A percentile compares a stretch with the other conserved stretches of the same genome.
Evolutionary conservation across 2,113 vertebrate species (phyloP).

Genomic region (Chionodraco myersi): DNA sequence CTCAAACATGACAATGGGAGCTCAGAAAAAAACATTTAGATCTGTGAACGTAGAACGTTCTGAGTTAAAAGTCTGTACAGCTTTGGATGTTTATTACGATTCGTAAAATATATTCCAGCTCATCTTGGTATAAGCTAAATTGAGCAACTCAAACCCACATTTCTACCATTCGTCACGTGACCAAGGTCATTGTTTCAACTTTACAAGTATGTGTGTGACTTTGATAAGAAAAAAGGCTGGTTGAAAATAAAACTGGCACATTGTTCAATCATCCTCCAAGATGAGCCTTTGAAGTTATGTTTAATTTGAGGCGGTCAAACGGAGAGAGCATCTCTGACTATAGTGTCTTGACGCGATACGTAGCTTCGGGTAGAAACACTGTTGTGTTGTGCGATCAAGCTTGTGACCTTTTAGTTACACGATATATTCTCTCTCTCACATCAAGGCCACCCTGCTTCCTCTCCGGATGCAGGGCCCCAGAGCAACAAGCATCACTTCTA

Average conservation of each 20-base stretch:
- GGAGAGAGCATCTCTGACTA: conserved; percentile 14
- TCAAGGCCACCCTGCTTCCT: conserved; percentile 49
- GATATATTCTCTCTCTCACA: conserved; percentile 50
- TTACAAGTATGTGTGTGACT: conserved; percentile 33
- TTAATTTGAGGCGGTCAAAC: conserved; percentile 30
- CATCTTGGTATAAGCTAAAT: too few species aligned
- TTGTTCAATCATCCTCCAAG: conserved; percentile 52
- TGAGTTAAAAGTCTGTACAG: too few species aligned
- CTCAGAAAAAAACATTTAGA: background rate
- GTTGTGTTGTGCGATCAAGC: conserved; percentile 39
- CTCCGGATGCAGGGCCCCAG: conserved; percentile 39
- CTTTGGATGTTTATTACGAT: too few species aligned
- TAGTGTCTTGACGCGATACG: conserved; percentile 23
- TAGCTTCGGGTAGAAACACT: conserved; percentile 45
- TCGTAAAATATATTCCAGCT: too few species aligned
- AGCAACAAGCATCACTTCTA: conserved; percentile 65
- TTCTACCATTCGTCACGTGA: conserved; percentile 23
- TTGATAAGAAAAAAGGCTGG: conserved; percentile 44
- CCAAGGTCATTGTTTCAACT: conserved; percentile 38
- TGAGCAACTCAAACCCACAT: too few species aligned
- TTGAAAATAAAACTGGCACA: conserved; percentile 57
- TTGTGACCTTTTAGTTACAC: conserved; percentile 52
- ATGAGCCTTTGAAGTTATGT: conserved; percentile 34
- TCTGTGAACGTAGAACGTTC: background rate
- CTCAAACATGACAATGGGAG: background rate